Evolutionary conservation across 2,888 invertebrate species (phyloP), one percentile per base, ranked within the genome.

Genomic region (Tineola bisselliella): DNA sequence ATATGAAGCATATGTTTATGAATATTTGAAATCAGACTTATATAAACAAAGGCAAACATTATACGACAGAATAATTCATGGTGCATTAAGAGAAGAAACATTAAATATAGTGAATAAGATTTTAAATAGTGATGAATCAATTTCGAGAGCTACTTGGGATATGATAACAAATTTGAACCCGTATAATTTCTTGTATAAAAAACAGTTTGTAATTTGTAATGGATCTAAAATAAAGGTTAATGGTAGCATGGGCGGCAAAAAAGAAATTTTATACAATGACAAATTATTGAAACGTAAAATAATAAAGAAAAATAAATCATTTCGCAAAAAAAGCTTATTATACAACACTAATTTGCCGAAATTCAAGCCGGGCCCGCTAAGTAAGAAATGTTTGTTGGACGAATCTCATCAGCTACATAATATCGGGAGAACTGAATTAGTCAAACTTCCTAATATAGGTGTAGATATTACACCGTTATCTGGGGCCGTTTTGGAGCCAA

Each of bases 311-410:
- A 59, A 62, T 63, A 63, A 33, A 48, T 11, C 17, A 31, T 15
- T 44, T n/a, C 44, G n/a, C 25, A 38, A 64, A 62, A 78, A 71
- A 68, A 65, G 72, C 1, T 73, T 81, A 44, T 65, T 83, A 63
- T 68, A 71, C 52, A 74, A 76, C 67, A 81, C 83, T 1, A 68
- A 81, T 62, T 68, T 70, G 62, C 65, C 88, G 11, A 80, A 79
- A 66, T 89, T 90, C 69, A 89, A 83, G 68, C 88, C 90, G 2
- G 90, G 90, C 0, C 90, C 90, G 3, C 71, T 90, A 56, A 73
- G 76, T 60, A 87, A 76, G 68, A 90, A 90, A 72, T 72, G 68
- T 59, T 62, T 69, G 61, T 73, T 89, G 25, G 88, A 86, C 65
- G 67, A 77, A 63, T 81, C 88, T 30, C 73, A 77, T 64, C 81